phyloP scores from a whole-genome alignment of 2,888 invertebrate genomes.

The Xestoiulus laeticollis region DNA sequence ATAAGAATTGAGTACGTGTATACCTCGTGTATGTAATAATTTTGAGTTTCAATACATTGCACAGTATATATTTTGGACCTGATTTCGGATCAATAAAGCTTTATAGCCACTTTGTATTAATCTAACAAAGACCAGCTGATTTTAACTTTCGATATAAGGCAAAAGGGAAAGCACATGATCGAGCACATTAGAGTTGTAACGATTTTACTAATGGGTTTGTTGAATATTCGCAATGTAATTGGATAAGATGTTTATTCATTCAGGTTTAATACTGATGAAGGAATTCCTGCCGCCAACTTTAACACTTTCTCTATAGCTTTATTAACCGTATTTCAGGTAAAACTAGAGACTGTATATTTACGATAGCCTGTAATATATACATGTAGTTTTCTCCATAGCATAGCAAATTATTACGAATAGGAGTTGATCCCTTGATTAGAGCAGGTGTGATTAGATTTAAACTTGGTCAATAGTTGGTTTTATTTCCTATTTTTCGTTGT shows the following conservation, averaged over 20 bases:
- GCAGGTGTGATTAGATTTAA: neutral
- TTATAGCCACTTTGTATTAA: no score
- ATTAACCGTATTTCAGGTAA: slow-evolving; percentile 98
- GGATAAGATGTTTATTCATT: neutral
- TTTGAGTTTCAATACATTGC: no score
- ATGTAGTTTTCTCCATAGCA: neutral
- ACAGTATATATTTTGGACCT: no score
- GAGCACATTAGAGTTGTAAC: no score
- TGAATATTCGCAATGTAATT: slow-evolving; percentile 18
- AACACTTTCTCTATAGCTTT: slow-evolving; percentile 99
- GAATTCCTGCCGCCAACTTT: slow-evolving; percentile 97
- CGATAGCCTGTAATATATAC: no score
- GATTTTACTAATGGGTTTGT: neutral
- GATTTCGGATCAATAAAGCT: no score
- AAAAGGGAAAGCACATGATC: no score
- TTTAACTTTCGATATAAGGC: no score
- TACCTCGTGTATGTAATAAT: no score
- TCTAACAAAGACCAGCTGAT: no score
- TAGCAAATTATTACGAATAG: neutral
- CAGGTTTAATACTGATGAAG: slow-evolving; percentile 63
- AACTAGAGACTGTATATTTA: neutral
- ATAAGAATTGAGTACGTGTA: no score
- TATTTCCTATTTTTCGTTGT: neutral
- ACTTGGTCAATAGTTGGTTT: neutral
- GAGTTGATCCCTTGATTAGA: neutral